Evolutionary conservation across 2,888 invertebrate species (phyloP).

Genomic region (Lasioglossum villosulum): DNA sequence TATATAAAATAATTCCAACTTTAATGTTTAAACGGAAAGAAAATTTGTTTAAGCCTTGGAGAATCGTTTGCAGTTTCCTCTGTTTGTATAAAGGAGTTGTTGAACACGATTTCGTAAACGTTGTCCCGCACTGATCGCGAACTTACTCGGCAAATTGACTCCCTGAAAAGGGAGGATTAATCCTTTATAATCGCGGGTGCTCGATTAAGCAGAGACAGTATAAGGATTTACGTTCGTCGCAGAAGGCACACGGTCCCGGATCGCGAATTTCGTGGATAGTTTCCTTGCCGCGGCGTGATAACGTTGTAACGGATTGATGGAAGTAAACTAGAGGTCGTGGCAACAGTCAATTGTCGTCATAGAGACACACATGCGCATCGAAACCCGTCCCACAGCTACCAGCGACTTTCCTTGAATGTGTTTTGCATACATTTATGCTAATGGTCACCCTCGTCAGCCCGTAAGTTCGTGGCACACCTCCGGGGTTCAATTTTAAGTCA

Average conservation of each 20-base stretch:
- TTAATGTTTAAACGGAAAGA: background rate
- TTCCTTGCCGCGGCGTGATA: constrained; percentile 52
- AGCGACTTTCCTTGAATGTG: constrained; percentile 24
- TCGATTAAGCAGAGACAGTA: background rate
- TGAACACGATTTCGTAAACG: background rate
- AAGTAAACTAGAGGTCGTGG: constrained; percentile 67
- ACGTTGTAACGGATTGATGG: constrained; percentile 62
- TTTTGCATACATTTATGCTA: constrained; percentile 59
- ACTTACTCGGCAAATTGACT: background rate
- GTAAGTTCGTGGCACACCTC: constrained; percentile 29
- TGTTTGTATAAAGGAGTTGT: background rate
- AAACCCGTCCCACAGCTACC: constrained; percentile 9
- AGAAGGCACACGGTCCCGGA: constrained; percentile 15
- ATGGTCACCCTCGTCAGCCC: constrained; percentile 10
- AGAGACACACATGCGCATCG: constrained; percentile 65
- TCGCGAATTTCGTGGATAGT: constrained; percentile 33
- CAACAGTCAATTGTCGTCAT: constrained; percentile 59
- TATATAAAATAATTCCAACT: background rate
- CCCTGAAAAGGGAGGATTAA: background rate
- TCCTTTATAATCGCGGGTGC: background rate
- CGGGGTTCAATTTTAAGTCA: constrained; percentile 65
- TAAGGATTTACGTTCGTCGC: background rate
- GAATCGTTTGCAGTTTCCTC: background rate
- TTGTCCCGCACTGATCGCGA: background rate
- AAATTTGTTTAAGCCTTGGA: background rate